These are phyloP conservation scores for Rhopalosiphum padi DNA, from an alignment of 1,140 invertebrate genomes.

Conservation along the genomic window DNA sequence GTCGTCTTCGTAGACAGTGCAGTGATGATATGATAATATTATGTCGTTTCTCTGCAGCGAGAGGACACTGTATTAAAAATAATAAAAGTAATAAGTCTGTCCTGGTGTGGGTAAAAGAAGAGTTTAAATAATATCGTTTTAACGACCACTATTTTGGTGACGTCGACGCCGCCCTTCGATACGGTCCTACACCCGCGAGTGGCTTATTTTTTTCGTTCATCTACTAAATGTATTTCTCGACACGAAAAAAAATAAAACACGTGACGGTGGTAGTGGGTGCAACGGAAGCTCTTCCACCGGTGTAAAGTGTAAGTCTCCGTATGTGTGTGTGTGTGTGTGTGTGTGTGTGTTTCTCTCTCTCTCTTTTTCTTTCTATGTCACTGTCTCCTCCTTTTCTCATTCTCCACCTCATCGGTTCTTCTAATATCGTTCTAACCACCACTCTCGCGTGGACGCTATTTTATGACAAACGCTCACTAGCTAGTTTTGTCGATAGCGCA, in stretches of 20 bases:
- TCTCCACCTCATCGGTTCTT: background rate
- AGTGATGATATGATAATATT: background rate
- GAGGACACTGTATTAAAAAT: background rate
- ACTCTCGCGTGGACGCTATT: background rate
- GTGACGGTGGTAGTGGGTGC: background rate
- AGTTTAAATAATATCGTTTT: slow-evolving; percentile 44
- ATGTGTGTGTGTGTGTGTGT: too few relatives aligned
- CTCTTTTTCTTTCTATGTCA: too few relatives aligned
- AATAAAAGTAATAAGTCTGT: background rate
- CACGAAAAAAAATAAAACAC: background rate
- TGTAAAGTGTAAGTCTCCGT: background rate
- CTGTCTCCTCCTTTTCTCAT: background rate
- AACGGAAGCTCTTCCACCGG: background rate
- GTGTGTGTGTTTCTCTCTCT: too few relatives aligned
- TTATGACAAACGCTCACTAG: background rate
- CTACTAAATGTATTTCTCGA: background rate
- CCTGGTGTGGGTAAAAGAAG: background rate
- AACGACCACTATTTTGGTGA: slow-evolving; percentile 28
- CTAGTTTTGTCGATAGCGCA: background rate
- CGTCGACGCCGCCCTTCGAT: slow-evolving; percentile 23
- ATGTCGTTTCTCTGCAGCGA: background rate
- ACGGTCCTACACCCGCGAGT: background rate
- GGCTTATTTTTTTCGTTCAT: background rate
- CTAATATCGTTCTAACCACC: background rate
- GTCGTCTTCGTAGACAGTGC: background rate